Evolutionary conservation across 2,888 invertebrate species (phyloP), one percentile per base, ranked within the genome.

Genomic region (Camptogramma bilineatum): DNA sequence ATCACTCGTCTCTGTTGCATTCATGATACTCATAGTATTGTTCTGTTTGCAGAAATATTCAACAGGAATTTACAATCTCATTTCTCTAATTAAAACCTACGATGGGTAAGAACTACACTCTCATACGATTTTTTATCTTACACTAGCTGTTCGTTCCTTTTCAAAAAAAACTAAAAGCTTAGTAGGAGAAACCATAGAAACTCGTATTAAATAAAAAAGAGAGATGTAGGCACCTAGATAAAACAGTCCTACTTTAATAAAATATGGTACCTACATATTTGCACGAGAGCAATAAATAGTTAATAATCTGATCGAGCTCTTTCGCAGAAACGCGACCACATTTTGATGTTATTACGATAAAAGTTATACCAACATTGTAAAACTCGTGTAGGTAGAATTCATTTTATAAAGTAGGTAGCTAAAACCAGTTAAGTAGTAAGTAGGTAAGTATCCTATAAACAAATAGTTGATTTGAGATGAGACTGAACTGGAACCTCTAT

Each of bases 1-100:
- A 54, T 42, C 18, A 53, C n/a, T 53, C 39, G 44, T 54, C 19
- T 39, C 42, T 18, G 13, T 44, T 44, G 44, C 44, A 44, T 44
- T 44, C 42, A 61, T 53, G 55, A 64, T 53, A 62, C 52, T 50
- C 47, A 16, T 31, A n/a, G 51, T 28, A 8, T 4, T 51, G 44
- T 55, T 51, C 46, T 54, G 50, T 34, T 62, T 51, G 31, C 21
- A 21, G 62, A 62, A 62, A 39, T 54, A 24, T 34, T 31, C 51
- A 51, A 7, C 21, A 50, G 55, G 62, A 51, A 62, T 55, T 31
- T 44, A 44, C 17, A 21, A 21, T 46, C 4, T 17, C 10, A 44
- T 53, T 42, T 54, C 48, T 53, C 48, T 39, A 60, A 60, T 60
- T 28, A 60, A 44, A 44, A 2, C 5, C 16, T n/a, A 39, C 39